A percentile compares a stretch with the other conserved stretches of the same genome.
phyloP scores from a whole-genome alignment of 1,140 invertebrate species.

The Sitophilus oryzae region DNA sequence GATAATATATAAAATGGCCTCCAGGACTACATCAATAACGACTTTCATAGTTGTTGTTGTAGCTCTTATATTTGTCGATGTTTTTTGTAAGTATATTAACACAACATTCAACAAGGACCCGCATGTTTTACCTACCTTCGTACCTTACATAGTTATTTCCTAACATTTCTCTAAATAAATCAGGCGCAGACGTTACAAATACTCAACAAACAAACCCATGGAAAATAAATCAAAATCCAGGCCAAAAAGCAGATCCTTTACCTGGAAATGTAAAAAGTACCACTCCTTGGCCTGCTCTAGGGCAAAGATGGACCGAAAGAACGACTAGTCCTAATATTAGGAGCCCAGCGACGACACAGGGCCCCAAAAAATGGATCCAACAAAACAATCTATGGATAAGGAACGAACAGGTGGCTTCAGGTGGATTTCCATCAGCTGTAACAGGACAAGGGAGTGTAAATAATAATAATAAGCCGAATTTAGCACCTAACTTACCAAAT shows the following conservation, averaged over 20 bases:
- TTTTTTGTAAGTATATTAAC: slow-evolving; percentile 16
- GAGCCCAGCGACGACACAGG: slow-evolving; percentile 5
- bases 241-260: background rate
- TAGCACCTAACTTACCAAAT: background rate
- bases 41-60: slow-evolving; percentile 10
- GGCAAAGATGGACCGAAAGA: slow-evolving; percentile 8
- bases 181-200: slow-evolving; percentile 6
- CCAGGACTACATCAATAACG: slow-evolving; percentile 5
- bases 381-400: slow-evolving; percentile 27
- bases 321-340: slow-evolving; percentile 1
- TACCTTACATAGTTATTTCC: background rate
- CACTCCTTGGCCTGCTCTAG: slow-evolving; percentile 29
- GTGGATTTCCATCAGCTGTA: background rate
- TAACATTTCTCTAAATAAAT: background rate
- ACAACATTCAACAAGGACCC: background rate
- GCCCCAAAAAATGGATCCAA: slow-evolving; percentile 23
- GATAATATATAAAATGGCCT: too few species aligned
- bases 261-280: slow-evolving; percentile 11
- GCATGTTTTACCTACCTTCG: background rate
- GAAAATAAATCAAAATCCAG: background rate
- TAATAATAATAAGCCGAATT: background rate
- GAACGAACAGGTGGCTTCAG: slow-evolving; percentile 13
- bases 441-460: background rate
- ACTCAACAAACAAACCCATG: background rate
- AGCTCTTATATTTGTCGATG: slow-evolving; percentile 8